phyloP scores from a whole-genome alignment of 2,888 invertebrate genomes.

The Perdita meconis region DNA sequence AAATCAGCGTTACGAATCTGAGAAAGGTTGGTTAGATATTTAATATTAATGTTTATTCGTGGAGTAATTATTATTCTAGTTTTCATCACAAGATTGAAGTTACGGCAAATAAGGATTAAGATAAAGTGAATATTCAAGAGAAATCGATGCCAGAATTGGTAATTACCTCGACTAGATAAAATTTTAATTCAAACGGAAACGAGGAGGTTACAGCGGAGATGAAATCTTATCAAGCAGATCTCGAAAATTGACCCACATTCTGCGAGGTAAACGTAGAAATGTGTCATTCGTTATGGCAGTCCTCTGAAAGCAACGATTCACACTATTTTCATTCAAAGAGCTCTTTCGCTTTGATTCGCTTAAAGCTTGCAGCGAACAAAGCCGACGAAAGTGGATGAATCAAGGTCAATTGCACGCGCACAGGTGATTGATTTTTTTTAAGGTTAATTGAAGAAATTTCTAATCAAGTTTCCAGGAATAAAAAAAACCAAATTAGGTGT shows the following conservation, averaged over 20 bases:
- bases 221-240: slow-evolving; percentile 29
- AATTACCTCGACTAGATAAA: background rate
- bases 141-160: too few relatives aligned
- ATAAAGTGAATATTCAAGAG: too few relatives aligned
- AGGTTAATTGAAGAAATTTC: too few relatives aligned
- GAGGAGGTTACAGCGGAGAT: background rate
- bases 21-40: too few relatives aligned
- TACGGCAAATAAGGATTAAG: too few relatives aligned
- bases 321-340: slow-evolving; percentile 31
- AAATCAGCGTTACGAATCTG: too few relatives aligned
- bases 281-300: slow-evolving; percentile 28
- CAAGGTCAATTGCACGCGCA: background rate
- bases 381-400: slow-evolving; percentile 2
- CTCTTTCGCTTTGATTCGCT: slow-evolving; percentile 19
- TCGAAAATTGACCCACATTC: slow-evolving; percentile 28
- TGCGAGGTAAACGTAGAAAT: slow-evolving; percentile 1
- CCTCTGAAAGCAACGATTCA: slow-evolving; percentile 24
- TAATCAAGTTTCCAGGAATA: too few relatives aligned
- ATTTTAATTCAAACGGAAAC: background rate
- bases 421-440: background rate
- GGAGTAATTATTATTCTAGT: too few relatives aligned
- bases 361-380: slow-evolving; percentile 13
- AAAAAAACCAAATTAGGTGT: too few relatives aligned
- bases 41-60: too few relatives aligned
- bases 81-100: too few relatives aligned